phyloP scores from a whole-genome alignment of 2,113 vertebrate species.

The Nothoprocta perdicaria region DNA sequence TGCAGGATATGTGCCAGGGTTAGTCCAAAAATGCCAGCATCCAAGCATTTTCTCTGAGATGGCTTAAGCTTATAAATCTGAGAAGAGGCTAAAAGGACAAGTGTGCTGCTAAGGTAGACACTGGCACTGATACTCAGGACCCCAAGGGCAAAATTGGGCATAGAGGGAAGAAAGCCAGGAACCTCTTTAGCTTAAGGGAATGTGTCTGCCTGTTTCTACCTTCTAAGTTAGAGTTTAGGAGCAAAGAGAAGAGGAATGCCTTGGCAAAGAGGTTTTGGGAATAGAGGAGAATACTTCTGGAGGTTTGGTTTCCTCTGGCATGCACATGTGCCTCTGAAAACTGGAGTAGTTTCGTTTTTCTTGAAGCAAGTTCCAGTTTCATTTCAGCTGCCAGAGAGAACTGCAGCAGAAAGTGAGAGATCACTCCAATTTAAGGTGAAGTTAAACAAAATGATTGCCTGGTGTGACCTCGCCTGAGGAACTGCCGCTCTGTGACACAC shows the following conservation, averaged over 20 bases:
- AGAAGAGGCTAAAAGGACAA: not conserved
- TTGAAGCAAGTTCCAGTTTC: not conserved
- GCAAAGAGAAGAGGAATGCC: not conserved
- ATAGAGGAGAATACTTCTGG: not conserved
- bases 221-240: not conserved
- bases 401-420: not conserved
- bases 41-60: constrained; percentile 15
- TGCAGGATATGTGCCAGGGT: constrained; percentile 37
- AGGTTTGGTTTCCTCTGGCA: not conserved
- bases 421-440: not conserved
- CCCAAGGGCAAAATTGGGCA: not conserved
- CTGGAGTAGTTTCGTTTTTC: not conserved
- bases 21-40: constrained; percentile 50
- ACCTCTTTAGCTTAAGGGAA: not conserved
- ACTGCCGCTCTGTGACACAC: not conserved
- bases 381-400: constrained; percentile 1
- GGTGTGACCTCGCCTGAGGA: not conserved
- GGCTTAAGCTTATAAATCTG: not conserved
- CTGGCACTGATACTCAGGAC: not conserved
- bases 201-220: not conserved
- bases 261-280: not conserved
- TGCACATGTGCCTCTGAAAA: not conserved
- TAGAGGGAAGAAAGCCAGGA: not conserved
- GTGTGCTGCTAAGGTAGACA: not conserved
- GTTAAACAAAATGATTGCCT: not conserved